These are phyloP conservation scores for Larimichthys polyactis DNA, from an alignment of 2,113 vertebrate species.

Conservation along the genomic window DNA sequence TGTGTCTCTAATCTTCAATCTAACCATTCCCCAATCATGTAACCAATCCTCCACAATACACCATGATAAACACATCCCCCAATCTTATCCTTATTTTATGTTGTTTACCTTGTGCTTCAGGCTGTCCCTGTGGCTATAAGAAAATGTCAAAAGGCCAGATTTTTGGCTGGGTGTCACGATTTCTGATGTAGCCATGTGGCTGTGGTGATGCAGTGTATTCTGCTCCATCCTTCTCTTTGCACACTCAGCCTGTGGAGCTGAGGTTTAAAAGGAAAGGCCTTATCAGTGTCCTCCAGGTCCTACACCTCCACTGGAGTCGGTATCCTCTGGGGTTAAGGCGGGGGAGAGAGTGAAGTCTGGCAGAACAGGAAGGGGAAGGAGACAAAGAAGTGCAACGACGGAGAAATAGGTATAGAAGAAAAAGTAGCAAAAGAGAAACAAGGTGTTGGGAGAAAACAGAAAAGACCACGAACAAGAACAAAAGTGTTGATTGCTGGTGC, in stretches of 20 bases:
- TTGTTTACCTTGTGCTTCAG: neutral
- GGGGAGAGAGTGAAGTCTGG: constrained; percentile 29
- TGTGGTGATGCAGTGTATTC: constrained; percentile 34
- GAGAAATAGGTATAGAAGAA: constrained; percentile 18
- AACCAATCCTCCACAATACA: neutral
- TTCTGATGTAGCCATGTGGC: constrained; percentile 46
- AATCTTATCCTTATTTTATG: neutral
- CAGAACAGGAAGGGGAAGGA: constrained; percentile 3
- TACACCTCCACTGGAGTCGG: constrained; percentile 67
- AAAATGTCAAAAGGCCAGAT: constrained; percentile 44
- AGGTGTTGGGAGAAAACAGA: constrained; percentile 23
- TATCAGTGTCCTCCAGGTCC: constrained; percentile 83
- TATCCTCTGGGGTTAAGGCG: constrained; percentile 42
- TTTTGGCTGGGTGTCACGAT: constrained; percentile 35
- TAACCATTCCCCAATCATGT: constrained; percentile 12
- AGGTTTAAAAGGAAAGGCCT: constrained; percentile 74
- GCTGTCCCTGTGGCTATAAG: constrained; percentile 10
- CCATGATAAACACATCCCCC: neutral
- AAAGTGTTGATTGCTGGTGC: constrained; percentile 5
- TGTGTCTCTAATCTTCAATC: neutral
- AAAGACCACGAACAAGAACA: constrained; percentile 7
- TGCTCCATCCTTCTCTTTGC: constrained; percentile 55
- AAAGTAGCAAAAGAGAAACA: constrained; percentile 30
- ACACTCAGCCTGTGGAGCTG: constrained; percentile 68
- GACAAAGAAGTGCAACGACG: constrained; percentile 19